A percentile compares a stretch with the other conserved stretches of the same genome.
These are phyloP conservation scores for Ashinkailepas kermadecensis DNA, from an alignment of 2,888 invertebrate genomes.

Conservation along the genomic window DNA sequence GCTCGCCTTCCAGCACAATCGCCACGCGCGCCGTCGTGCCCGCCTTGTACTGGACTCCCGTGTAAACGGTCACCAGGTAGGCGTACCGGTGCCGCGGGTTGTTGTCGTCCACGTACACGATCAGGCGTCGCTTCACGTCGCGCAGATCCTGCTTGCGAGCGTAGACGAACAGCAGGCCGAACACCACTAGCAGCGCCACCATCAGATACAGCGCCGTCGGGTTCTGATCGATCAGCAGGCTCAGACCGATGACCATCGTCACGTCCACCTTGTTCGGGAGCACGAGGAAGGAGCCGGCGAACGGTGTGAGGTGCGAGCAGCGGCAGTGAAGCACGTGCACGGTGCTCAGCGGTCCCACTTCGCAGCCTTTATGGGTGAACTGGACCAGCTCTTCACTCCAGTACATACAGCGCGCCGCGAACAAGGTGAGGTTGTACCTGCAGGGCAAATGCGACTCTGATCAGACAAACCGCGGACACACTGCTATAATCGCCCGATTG, in stretches of 20 bases:
- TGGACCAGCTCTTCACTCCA: neutral
- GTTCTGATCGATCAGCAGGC: constrained; percentile 32
- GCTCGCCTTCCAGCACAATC: constrained; percentile 39
- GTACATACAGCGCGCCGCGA: constrained; percentile 13
- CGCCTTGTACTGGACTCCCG: constrained; percentile 40
- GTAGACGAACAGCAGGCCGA: constrained; percentile 32
- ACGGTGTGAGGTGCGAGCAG: constrained; percentile 43
- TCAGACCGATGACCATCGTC: constrained; percentile 24
- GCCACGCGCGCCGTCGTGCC: constrained; percentile 40
- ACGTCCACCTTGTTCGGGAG: constrained; percentile 46
- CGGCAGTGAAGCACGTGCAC: constrained; percentile 29
- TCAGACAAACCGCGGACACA: too few species aligned
- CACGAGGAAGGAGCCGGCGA: constrained; percentile 45
- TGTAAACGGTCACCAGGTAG: constrained; percentile 45
- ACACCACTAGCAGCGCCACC: constrained; percentile 30
- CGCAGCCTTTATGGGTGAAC: neutral
- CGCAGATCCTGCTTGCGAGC: constrained; percentile 31
- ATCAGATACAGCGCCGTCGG: constrained; percentile 32
- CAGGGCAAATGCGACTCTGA: neutral
- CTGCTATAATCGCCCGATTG: too few species aligned
- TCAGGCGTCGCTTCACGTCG: constrained; percentile 33
- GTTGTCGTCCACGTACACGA: constrained; percentile 45
- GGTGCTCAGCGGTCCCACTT: constrained; percentile 5
- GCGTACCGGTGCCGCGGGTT: constrained; percentile 43
- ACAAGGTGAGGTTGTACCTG: constrained; percentile 1